These are phyloP conservation scores for Casuarius casuarius DNA, from an alignment of 2,113 vertebrate species.

Conservation along the genomic window DNA sequence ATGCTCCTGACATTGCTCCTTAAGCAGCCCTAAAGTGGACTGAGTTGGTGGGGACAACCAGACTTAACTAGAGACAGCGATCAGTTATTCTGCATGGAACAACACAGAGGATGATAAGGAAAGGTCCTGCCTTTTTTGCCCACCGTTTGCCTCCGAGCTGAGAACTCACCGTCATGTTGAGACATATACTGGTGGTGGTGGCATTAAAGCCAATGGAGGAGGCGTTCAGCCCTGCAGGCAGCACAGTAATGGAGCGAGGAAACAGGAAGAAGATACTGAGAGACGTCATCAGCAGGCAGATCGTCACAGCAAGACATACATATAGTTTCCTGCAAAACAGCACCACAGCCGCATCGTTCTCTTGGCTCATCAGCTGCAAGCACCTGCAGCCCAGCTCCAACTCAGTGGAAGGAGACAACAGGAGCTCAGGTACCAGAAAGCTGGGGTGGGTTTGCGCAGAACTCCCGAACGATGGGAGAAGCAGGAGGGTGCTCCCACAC, in stretches of 20 bases:
- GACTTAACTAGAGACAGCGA: background rate
- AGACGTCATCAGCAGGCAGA: constrained; percentile 62
- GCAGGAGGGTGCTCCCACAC: background rate
- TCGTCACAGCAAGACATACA: constrained; percentile 65
- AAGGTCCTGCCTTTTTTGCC: background rate
- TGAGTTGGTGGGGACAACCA: too few species aligned
- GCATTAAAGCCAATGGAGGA: constrained; percentile 28
- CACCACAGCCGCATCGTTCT: background rate
- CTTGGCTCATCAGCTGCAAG: background rate
- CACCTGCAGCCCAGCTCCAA: background rate
- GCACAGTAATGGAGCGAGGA: constrained; percentile 43
- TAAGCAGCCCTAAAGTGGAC: background rate
- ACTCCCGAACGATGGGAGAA: background rate
- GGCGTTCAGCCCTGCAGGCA: constrained; percentile 61
- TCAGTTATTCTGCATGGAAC: background rate
- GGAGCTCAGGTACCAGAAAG: background rate
- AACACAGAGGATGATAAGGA: background rate
- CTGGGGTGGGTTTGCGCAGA: too few species aligned
- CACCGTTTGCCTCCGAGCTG: background rate
- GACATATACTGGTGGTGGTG: background rate
- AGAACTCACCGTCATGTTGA: constrained; percentile 70
- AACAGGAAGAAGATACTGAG: constrained; percentile 72
- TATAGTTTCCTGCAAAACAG: constrained; percentile 71
- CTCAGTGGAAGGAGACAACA: background rate
- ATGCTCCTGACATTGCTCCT: background rate